Base-by-base conservation (phyloP, 2,888 invertebrate species). In the Micoletzkya japonica region DNA sequence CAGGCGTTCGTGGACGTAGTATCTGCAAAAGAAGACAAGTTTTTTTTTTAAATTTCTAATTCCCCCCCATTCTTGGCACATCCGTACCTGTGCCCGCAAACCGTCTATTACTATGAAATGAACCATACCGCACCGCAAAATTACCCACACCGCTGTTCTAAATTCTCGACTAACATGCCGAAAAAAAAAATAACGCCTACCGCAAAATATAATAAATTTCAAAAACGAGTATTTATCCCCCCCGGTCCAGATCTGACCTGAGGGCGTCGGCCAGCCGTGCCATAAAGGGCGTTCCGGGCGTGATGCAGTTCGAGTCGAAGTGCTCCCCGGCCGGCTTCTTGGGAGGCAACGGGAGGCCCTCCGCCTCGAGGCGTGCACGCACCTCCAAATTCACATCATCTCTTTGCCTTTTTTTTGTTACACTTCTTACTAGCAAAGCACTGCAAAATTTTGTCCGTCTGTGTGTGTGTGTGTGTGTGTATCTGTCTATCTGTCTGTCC, bases 251-350 rank as follows among this genome's bases (percentile, higher is more conserved):
- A n/a, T n/a, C 95, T 0, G 96, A 96, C 0, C 96, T 97, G 82
- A 97, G 97, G 3, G 68, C 68, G 44, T 68, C 87, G 20, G 79
- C 79, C 20, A 74, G 68, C 28, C 82, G 73, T 4, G 80, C 84
- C 84, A 84, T 84, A 73, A 84, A 84, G 6, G 83, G 83, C 4
- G 6, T 97, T n/a, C 97, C 96, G 0, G 98, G 98, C 0, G 98
- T 98, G 84, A 98, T 99, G 86, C 98, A 99, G 87, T 98, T 98
- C 70, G 95, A 95, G 87, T 98, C 98, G 87, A 98, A 98, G 87
- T 96, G 95, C 54, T 93, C 92, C 78, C 91, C 93, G 83, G 93
- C 93, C 0, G 92, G 90, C 87, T 95, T 96, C 84, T 93, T 85
- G 26, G 87, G 87, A 2, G 88, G 88, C 26, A 89, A 69, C 0